A percentile compares a stretch with the other conserved stretches of the same genome.
Evolutionary conservation across 2,113 vertebrate species (phyloP).

Genomic region (Sisor rabdophorus): DNA sequence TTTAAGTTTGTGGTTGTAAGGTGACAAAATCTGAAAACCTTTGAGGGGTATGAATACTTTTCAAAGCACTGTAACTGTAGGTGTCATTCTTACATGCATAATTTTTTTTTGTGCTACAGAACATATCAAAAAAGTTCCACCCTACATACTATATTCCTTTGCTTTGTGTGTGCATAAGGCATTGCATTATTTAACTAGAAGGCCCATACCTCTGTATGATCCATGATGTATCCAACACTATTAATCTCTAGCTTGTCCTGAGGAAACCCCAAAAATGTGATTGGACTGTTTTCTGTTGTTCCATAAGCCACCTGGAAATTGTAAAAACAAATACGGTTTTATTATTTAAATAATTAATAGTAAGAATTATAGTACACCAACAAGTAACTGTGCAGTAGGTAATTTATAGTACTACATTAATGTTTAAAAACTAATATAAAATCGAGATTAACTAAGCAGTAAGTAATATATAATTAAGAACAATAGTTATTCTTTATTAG

Average conservation of each 20-base stretch:
- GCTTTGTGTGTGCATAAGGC: background rate
- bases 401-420: too few species aligned
- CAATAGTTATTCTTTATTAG: too few species aligned
- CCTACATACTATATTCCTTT: background rate
- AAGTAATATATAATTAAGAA: too few species aligned
- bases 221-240: constrained; percentile 75
- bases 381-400: too few species aligned
- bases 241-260: constrained; percentile 68
- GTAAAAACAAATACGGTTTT: constrained; percentile 1
- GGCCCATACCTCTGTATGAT: constrained; percentile 80
- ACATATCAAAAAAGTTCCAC: background rate
- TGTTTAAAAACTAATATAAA: too few species aligned
- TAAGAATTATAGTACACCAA: too few species aligned
- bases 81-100: too few species aligned
- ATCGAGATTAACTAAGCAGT: too few species aligned
- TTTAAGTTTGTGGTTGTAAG: too few species aligned
- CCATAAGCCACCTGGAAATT: constrained; percentile 80
- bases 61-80: too few species aligned
- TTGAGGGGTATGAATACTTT: too few species aligned
- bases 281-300: constrained; percentile 92
- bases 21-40: too few species aligned
- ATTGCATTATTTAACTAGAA: background rate
- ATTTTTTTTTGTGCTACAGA: background rate
- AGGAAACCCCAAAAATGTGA: constrained; percentile 77
- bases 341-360: background rate